phyloP scores from a whole-genome alignment of 1,140 invertebrate species.

The Agrypnia vestita region DNA sequence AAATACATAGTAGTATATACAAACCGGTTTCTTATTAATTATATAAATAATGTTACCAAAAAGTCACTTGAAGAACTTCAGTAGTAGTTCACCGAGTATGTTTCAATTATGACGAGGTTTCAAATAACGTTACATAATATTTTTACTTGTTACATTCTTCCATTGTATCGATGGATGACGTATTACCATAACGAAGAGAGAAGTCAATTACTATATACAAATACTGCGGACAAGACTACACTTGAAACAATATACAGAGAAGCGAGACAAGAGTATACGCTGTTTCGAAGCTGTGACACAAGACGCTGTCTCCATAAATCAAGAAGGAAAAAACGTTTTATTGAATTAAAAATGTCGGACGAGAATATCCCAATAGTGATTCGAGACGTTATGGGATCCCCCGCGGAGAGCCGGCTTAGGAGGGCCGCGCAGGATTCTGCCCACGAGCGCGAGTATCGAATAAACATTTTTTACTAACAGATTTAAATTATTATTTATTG shows the following conservation, averaged over 20 bases:
- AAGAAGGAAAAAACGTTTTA: slow-evolving; percentile 34
- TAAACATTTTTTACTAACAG: slow-evolving; percentile 30
- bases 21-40: too few relatives aligned
- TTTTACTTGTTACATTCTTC: too few relatives aligned
- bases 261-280: background rate
- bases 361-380: slow-evolving; percentile 10
- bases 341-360: slow-evolving; percentile 40
- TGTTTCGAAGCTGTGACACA: slow-evolving; percentile 19
- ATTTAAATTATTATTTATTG: slow-evolving; percentile 26
- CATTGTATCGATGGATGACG: too few relatives aligned
- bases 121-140: too few relatives aligned
- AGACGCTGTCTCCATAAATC: slow-evolving; percentile 29
- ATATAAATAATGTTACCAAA: too few relatives aligned
- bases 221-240: background rate
- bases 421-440: background rate
- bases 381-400: slow-evolving; percentile 36
- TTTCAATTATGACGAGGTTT: too few relatives aligned
- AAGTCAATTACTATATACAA: too few relatives aligned
- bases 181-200: too few relatives aligned
- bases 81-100: too few relatives aligned
- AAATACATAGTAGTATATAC: too few relatives aligned
- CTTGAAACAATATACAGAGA: background rate
- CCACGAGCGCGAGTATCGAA: background rate
- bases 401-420: slow-evolving; percentile 15
- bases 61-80: too few relatives aligned